These are phyloP conservation scores for Leptinotarsa texana DNA, from an alignment of 1,140 invertebrate species.

Conservation along the genomic window DNA sequence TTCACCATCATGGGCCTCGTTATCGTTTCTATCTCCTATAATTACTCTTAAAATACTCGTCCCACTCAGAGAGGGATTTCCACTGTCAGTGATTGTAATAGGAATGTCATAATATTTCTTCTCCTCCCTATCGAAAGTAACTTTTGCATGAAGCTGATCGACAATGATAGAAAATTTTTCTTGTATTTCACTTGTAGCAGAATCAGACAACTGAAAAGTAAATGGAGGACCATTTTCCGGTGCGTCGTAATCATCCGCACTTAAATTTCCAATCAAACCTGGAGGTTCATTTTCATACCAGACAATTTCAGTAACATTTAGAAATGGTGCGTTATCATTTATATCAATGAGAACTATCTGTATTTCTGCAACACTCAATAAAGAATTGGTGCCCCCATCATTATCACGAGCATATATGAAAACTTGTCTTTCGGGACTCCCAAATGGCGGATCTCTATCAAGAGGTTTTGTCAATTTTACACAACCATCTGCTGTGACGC, in stretches of 20 bases:
- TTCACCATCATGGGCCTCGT: conserved; percentile 76
- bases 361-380: conserved; percentile 69
- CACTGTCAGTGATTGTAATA: conserved; percentile 84
- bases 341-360: conserved; percentile 79
- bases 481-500: conserved; percentile 73
- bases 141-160: conserved; percentile 62
- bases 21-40: conserved; percentile 91
- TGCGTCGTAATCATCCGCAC: conserved; percentile 79
- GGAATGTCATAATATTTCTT: conserved; percentile 85
- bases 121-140: conserved; percentile 85
- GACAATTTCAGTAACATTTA: conserved; percentile 77
- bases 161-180: conserved; percentile 64
- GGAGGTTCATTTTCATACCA: conserved; percentile 79
- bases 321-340: conserved; percentile 87
- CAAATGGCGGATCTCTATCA: conserved; percentile 84
- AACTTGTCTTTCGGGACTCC: conserved; percentile 81
- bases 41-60: conserved; percentile 80
- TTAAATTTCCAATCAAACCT: conserved; percentile 70
- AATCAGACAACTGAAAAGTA: conserved; percentile 69
- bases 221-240: conserved; percentile 82
- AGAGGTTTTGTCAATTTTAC: conserved; percentile 74
- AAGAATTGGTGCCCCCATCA: conserved; percentile 65
- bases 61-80: conserved; percentile 69
- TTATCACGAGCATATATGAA: conserved; percentile 83
- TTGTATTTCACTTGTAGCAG: conserved; percentile 69